A percentile compares a stretch with the other conserved stretches of the same genome.
Conservation (phyloP, 2,113 vertebrate genomes). For the Mirounga angustirostris region DNA sequence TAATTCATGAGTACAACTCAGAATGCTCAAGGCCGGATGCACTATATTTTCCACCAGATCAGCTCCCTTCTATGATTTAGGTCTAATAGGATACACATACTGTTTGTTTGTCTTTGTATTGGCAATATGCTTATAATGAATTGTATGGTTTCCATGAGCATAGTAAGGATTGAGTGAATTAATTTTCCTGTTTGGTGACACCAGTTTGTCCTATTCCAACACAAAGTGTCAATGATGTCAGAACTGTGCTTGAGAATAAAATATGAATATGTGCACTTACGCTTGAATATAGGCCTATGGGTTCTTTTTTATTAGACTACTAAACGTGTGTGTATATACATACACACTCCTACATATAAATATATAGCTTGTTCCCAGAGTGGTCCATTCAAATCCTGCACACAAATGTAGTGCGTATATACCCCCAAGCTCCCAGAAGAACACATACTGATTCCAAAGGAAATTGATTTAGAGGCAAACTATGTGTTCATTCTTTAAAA, state of each 20-base stretch:
- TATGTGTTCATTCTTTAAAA: constrained; percentile 52
- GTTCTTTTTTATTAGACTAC: constrained; percentile 49
- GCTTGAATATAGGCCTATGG: constrained; percentile 50
- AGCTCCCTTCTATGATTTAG: constrained; percentile 67
- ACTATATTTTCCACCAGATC: constrained; percentile 65
- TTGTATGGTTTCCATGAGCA: constrained; percentile 61
- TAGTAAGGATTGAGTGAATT: constrained; percentile 67
- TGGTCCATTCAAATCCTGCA: constrained; percentile 75
- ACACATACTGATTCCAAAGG: constrained; percentile 57
- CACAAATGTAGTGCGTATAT: constrained; percentile 75
- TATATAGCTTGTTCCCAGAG: constrained; percentile 79
- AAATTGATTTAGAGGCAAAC: constrained; percentile 64
- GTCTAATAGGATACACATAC: constrained; percentile 66
- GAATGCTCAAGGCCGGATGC: constrained; percentile 36
- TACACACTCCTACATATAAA: neutral
- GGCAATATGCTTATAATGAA: constrained; percentile 68
- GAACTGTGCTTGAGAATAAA: constrained; percentile 64
- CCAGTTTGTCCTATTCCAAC: constrained; percentile 60
- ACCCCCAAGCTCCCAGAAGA: constrained; percentile 58
- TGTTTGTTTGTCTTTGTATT: constrained; percentile 75
- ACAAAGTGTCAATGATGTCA: constrained; percentile 58
- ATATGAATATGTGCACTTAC: constrained; percentile 11
- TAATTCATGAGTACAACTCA: constrained; percentile 54
- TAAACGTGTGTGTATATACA: neutral
- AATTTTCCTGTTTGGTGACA: constrained; percentile 68